phyloP scores from a whole-genome alignment of 2,113 vertebrate species.

The Cnemophilus loriae region DNA sequence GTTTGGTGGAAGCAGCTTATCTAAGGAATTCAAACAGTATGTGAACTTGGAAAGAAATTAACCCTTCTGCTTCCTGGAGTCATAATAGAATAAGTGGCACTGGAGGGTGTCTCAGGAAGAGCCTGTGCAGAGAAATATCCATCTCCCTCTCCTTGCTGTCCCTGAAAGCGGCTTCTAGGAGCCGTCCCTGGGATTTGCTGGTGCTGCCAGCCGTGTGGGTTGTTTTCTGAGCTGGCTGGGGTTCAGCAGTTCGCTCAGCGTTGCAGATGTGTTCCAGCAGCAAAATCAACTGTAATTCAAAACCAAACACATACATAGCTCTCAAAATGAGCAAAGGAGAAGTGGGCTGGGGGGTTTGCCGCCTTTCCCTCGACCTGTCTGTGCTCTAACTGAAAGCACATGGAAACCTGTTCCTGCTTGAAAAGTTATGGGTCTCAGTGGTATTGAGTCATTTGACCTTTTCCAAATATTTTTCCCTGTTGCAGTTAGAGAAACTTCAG shows the following conservation, averaged over 20 bases:
- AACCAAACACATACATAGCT: not conserved
- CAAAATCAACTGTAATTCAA: conserved; percentile 43
- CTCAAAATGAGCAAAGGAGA: not conserved
- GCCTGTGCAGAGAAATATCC: not conserved
- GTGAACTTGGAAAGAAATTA: conserved; percentile 37
- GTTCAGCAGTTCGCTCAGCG: not conserved
- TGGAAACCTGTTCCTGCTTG: conserved; percentile 31
- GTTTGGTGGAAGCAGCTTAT: conserved; percentile 62
- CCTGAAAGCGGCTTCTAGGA: not conserved
- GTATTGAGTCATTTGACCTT: conserved; percentile 57
- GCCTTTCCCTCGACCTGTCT: conserved; percentile 5
- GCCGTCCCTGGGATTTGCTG: not conserved
- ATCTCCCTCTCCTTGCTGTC: not conserved
- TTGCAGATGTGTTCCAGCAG: conserved; percentile 50
- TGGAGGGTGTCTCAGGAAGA: not conserved
- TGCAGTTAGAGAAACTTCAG: conserved; percentile 6
- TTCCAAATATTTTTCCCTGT: conserved; percentile 37
- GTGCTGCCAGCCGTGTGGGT: not conserved
- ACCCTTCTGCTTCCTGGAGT: conserved; percentile 9
- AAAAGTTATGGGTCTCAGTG: conserved; percentile 36
- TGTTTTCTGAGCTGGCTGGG: not conserved
- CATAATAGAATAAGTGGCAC: not conserved
- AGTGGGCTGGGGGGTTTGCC: not conserved
- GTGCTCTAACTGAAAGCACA: conserved; percentile 40
- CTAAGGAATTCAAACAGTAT: conserved; percentile 66